These are phyloP conservation scores for Leptinotarsa undecemlineata DNA, from an alignment of 1,140 invertebrate genomes.

Conservation along the genomic window DNA sequence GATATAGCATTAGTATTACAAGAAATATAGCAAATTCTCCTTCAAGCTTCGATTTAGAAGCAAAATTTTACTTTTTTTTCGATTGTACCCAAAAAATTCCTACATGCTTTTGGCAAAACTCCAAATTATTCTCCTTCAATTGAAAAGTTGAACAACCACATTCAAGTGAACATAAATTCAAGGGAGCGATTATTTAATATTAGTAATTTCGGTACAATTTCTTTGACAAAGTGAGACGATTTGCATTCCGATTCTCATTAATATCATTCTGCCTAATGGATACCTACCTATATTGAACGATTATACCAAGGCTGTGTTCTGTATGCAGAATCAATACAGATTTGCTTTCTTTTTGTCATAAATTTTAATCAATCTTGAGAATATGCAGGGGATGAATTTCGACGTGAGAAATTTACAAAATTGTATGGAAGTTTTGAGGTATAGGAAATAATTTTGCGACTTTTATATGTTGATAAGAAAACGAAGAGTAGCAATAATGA, in stretches of 20 bases:
- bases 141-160: neutral
- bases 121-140: no score
- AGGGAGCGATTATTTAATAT: no score
- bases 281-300: neutral
- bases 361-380: neutral
- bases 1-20: no score
- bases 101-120: neutral
- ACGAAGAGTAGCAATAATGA: no score
- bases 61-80: no score
- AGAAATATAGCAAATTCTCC: no score
- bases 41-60: no score
- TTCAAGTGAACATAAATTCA: no score
- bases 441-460: no score
- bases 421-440: neutral
- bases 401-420: neutral
- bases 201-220: neutral
- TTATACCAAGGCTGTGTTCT: neutral
- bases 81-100: neutral
- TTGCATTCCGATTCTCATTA: slow-evolving; percentile 2
- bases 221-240: neutral
- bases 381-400: neutral
- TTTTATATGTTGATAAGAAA: no score
- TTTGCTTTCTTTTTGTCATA: neutral
- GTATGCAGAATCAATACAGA: neutral
- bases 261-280: neutral